Conservation (phyloP, 2,113 vertebrate species). For the Phycodurus eques region DNA sequence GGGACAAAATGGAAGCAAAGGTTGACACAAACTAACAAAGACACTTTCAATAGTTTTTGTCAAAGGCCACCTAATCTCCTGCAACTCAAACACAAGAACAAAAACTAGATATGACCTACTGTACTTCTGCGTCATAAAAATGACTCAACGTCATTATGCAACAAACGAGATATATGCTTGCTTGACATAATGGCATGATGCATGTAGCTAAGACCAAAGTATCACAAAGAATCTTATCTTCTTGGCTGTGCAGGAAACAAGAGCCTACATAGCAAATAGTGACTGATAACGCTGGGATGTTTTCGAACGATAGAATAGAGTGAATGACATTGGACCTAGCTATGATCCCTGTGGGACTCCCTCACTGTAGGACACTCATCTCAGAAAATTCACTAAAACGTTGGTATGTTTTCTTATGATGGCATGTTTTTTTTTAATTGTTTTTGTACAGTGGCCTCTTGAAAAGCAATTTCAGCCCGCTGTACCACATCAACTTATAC, state of each 20-base stretch:
- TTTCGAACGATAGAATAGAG: not conserved
- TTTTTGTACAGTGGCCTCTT: no score
- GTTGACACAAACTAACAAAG: not conserved
- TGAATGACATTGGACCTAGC: not conserved
- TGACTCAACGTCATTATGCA: not conserved
- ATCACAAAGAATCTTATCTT: not conserved
- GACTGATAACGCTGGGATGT: not conserved
- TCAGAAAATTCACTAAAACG: not conserved
- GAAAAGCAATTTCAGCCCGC: no score
- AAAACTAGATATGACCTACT: not conserved
- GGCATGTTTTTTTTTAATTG: not conserved
- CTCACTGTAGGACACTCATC: no score
- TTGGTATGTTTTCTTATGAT: not conserved
- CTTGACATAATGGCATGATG: not conserved
- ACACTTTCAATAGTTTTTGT: not conserved
- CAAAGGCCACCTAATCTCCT: not conserved
- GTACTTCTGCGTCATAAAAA: slow-evolving; percentile 7
- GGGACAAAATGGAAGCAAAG: not conserved
- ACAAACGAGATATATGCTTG: not conserved
- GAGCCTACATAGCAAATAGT: not conserved
- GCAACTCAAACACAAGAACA: not conserved
- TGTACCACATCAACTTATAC: no score
- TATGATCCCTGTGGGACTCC: not conserved
- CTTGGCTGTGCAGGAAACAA: not conserved
- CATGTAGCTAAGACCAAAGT: not conserved